Evolutionary conservation across 2,113 vertebrate species (phyloP), one percentile per base, ranked within the genome.

Genomic region (Erinaceus europaeus): DNA sequence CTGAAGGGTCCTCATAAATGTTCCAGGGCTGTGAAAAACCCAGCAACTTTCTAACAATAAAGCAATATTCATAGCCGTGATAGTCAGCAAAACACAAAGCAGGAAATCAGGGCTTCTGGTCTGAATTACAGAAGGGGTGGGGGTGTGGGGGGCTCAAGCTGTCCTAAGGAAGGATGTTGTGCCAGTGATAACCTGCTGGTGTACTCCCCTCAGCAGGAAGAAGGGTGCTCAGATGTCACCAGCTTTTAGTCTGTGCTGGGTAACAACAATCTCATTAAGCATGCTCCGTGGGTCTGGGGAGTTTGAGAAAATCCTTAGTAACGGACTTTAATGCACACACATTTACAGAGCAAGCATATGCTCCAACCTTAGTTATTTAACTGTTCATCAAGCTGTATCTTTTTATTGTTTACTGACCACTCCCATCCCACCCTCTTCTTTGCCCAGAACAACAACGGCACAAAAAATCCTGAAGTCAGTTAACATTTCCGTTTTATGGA

Each of bases 31-130:
- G 91, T 92, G 91, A 95, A 93, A 94, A 72, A 91, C 85, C 91
- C 89, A 91, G 94, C 91, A 90, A 90, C 86, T 94, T 93, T 94
- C 80, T 82, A 93, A 95, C 92, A 93, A 94, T 94, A 95, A 94
- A 91, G 78, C 75, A 83, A 91, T 86, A 82, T 93, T 94, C 94
- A 92, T 83, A 68, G 89, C 64, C 14, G 0, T 83, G 87, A 94
- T 88, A 80, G 36, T 83, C 84, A 57, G 86, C 53, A 76, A 92
- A 90, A 94, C 82, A 76, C 85, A 93, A 83, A 83, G 93, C 92
- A 93, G 92, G 89, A 94, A 95, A 78, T 82, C 62, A 94, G 86
- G 85, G 65, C 68, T 94, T 84, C 89, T 84, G 85, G 72, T 74
- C 88, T 92, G 77, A 90, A 92, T 95, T 90, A 92, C 67, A 80